A percentile compares a stretch with the other conserved stretches of the same genome.
These are phyloP conservation scores for Spheniscus mendiculus DNA, from an alignment of 2,113 vertebrate genomes.

Conservation along the genomic window DNA sequence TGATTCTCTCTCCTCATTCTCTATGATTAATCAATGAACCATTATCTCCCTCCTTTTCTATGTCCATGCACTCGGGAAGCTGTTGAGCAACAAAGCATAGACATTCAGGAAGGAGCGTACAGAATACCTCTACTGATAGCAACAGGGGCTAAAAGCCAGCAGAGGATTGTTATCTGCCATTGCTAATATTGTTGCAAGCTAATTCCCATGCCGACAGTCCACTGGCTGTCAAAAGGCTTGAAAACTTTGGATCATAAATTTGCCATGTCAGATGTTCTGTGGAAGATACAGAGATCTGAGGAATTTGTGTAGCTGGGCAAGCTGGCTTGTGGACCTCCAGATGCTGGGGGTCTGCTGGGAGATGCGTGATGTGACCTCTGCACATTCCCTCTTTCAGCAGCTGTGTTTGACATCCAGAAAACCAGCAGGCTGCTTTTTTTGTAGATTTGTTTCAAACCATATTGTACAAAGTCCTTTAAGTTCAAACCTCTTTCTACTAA, in stretches of 20 bases:
- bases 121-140: not conserved
- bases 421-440: not conserved
- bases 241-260: not conserved
- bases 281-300: not conserved
- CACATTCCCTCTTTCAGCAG: not conserved
- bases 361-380: not conserved
- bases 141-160: not conserved
- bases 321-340: rapidly evolving
- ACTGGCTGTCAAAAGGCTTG: not conserved
- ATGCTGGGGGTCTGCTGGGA: not conserved
- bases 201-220: not conserved
- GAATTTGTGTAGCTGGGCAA: not conserved
- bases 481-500: not conserved
- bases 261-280: not conserved
- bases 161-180: not conserved
- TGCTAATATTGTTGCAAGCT: not conserved
- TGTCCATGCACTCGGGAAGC: not conserved
- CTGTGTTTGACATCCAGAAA: not conserved
- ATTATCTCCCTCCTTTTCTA: not conserved
- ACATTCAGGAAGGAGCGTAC: not conserved
- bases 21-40: not conserved
- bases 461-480: not conserved
- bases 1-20: not conserved
- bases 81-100: not conserved
- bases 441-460: not conserved